Evolutionary conservation across 23 tunicate genomes (phyloP), one percentile per base, ranked within the genome.

Genomic region (Trididemnum nubilum): DNA sequence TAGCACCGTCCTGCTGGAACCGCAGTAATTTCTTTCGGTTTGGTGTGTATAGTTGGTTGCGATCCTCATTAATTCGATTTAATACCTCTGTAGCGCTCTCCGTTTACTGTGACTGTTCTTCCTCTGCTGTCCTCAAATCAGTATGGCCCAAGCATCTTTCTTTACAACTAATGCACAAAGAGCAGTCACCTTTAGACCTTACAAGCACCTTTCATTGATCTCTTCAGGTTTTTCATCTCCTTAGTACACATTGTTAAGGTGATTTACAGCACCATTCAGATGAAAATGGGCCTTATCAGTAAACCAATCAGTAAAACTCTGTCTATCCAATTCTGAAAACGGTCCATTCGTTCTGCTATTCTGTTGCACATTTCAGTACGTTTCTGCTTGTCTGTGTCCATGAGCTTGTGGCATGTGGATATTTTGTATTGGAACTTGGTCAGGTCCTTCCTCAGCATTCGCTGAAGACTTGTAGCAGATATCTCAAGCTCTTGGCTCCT

Each of bases 101-200:
- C 74, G 25, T 67, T 67, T 38, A 67, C 74, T 67, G 38, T 67
- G 38, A 67, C 38, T 30, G 74, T 67, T 67, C 74, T 67, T 31
- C 74, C 74, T 67, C 38, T 67, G 74, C 38, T 67, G 74, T 67
- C 37, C 74, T 67, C 74, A 67, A 67, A 67, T n/a, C 74, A 67
- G 74, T 67, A 67, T 67, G 74, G 74, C 74, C 74, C 74, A 67
- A 67, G 74, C 74, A 67, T 67, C 74, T 67, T 67, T 67, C 74
- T 67, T 67, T 67, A 38, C 74, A 67, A 30, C 33, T 33, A 67
- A 67, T 30, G 74, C 74, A 67, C 37, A 67, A 31, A 33, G 74
- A 67, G 74, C 74, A 31, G 74, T 67, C 74, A 67, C 74, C 38
- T 67, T 67, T 33, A 38, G 25, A 24, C 74, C 38, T 67, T 33